Evolutionary conservation across 1,140 invertebrate genomes (phyloP).

Genomic region (Planococcus citri): DNA sequence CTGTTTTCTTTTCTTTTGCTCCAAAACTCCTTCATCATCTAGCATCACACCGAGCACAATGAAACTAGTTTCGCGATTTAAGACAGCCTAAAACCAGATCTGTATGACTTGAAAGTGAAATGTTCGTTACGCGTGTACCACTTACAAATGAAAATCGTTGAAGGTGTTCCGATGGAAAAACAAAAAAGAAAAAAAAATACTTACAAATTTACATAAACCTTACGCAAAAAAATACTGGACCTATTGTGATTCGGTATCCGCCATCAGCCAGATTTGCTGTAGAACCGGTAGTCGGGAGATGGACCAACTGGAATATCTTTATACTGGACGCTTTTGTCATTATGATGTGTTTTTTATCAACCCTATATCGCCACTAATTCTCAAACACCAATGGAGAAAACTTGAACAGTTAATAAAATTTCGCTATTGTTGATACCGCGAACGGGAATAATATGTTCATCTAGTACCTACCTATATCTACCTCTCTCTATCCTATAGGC

Average conservation of each 20-base stretch:
- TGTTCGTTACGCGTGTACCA: background rate
- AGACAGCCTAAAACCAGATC: background rate
- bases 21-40: too few relatives aligned
- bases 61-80: background rate
- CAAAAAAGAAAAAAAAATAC: background rate
- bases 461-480: too few relatives aligned
- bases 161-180: background rate
- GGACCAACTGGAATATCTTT: conserved; percentile 6
- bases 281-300: background rate
- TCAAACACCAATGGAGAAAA: background rate
- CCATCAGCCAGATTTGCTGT: background rate
- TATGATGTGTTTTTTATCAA: conserved; percentile 3
- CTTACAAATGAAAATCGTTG: background rate
- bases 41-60: background rate
- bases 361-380: background rate
- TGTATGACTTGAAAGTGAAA: background rate
- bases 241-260: background rate
- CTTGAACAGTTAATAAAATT: conserved; percentile 8
- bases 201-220: background rate
- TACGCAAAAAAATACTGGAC: background rate
- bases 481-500: too few relatives aligned
- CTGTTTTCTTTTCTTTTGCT: too few relatives aligned
- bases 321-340: conserved; percentile 5
- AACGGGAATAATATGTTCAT: background rate
- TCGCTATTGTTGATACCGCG: background rate